Evolutionary conservation across 2,113 vertebrate genomes (phyloP).

Genomic region (Notothenia coriiceps): DNA sequence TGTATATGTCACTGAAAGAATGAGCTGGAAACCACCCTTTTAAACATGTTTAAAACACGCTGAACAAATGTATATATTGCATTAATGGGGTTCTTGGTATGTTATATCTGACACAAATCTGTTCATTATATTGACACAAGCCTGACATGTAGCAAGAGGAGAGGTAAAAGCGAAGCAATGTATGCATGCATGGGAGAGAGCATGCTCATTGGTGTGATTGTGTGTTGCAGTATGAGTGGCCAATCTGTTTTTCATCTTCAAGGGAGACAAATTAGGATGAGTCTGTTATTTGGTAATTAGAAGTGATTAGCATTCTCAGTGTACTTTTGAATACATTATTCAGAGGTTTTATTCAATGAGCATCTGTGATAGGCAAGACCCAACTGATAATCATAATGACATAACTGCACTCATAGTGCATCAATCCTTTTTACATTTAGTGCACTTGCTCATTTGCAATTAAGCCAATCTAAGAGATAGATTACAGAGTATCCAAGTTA

Average conservation of each 20-base stretch:
- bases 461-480: background rate
- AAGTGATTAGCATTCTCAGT: slow-evolving; percentile 6
- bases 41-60: slow-evolving; percentile 43
- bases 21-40: slow-evolving; percentile 17
- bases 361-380: background rate
- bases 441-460: slow-evolving; percentile 2
- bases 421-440: background rate
- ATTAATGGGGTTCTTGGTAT: slow-evolving; percentile 44
- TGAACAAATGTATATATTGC: slow-evolving; percentile 15
- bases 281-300: slow-evolving; percentile 21
- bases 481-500: background rate
- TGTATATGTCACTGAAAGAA: slow-evolving; percentile 25
- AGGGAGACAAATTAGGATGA: slow-evolving; percentile 6
- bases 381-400: slow-evolving; percentile 4
- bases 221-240: slow-evolving; percentile 9
- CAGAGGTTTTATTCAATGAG: background rate
- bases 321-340: slow-evolving; percentile 14
- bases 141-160: slow-evolving; percentile 30
- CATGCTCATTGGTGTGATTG: background rate
- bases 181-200: slow-evolving; percentile 45
- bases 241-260: slow-evolving; percentile 4
- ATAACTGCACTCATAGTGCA: background rate
- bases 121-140: slow-evolving; percentile 42
- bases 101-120: slow-evolving; percentile 29
- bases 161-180: slow-evolving; percentile 14